Evolutionary conservation across 1,140 invertebrate genomes (phyloP).

Genomic region (Lepidurus couesii): DNA sequence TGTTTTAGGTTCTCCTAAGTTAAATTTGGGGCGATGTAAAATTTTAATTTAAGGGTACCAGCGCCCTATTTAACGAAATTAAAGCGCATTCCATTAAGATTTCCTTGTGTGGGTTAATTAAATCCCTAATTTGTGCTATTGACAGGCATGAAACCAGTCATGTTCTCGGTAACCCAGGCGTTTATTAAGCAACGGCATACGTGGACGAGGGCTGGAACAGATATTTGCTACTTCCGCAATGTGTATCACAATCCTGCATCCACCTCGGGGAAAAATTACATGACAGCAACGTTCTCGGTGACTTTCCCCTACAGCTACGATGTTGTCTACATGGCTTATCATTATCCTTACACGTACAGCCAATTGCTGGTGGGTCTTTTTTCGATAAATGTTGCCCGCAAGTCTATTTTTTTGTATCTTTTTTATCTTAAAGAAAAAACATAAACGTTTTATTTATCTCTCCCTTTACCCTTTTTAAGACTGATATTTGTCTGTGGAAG

Average conservation of each 20-base stretch:
- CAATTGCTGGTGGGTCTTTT: slow-evolving; percentile 57
- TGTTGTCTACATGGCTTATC: slow-evolving; percentile 83
- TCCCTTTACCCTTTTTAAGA: slow-evolving; percentile 31
- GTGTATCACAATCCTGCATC: slow-evolving; percentile 41
- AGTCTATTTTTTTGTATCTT: neutral
- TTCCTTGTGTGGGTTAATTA: neutral
- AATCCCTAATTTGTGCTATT: neutral
- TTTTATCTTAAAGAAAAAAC: neutral
- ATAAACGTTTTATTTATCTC: slow-evolving; percentile 22
- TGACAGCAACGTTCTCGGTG: slow-evolving; percentile 76
- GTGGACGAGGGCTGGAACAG: slow-evolving; percentile 66
- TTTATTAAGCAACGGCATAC: slow-evolving; percentile 49
- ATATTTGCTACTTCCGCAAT: slow-evolving; percentile 74
- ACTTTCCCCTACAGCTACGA: slow-evolving; percentile 70
- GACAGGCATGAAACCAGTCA: slow-evolving; percentile 79
- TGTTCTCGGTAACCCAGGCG: slow-evolving; percentile 73
- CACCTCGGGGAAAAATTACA: slow-evolving; percentile 49
- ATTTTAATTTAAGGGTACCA: too few relatives aligned
- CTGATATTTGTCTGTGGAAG: slow-evolving; percentile 26
- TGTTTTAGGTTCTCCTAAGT: neutral
- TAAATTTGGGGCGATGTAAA: too few relatives aligned
- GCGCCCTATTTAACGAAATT: too few relatives aligned
- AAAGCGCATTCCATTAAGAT: too few relatives aligned
- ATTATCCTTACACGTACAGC: slow-evolving; percentile 84
- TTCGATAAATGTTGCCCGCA: slow-evolving; percentile 28